phyloP scores from a whole-genome alignment of 2,113 vertebrate species.

The Oreocharis arfaki region DNA sequence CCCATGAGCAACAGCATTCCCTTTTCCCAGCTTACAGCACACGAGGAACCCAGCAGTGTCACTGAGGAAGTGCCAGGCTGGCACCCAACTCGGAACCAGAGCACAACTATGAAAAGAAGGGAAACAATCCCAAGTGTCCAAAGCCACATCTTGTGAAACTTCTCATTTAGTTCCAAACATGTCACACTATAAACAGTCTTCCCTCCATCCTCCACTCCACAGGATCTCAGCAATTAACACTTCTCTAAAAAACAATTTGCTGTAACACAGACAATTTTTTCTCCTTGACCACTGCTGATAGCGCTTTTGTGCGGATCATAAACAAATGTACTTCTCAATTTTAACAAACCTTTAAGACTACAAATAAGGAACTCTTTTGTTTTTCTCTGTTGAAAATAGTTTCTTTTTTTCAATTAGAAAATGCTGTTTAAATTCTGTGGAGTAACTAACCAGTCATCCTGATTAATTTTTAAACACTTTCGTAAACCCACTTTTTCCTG shows the following conservation, averaged over 20 bases:
- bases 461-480: neutral
- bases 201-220: neutral
- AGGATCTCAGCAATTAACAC: neutral
- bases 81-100: neutral
- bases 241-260: neutral
- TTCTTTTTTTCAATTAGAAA: neutral
- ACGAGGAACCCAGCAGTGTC: neutral
- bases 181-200: neutral
- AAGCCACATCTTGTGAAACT: neutral
- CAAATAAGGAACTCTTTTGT: neutral
- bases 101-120: neutral
- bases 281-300: neutral
- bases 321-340: neutral
- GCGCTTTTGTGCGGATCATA: accelerated
- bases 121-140: neutral
- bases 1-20: neutral
- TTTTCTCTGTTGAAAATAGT: neutral
- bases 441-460: neutral
- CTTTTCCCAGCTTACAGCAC: neutral
- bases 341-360: neutral
- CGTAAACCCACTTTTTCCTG: neutral
- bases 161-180: neutral
- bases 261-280: neutral
- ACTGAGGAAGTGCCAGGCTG: neutral
- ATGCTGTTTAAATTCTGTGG: neutral